phyloP scores from a whole-genome alignment of 2,888 invertebrate genomes.

The Neelides folsomi region DNA sequence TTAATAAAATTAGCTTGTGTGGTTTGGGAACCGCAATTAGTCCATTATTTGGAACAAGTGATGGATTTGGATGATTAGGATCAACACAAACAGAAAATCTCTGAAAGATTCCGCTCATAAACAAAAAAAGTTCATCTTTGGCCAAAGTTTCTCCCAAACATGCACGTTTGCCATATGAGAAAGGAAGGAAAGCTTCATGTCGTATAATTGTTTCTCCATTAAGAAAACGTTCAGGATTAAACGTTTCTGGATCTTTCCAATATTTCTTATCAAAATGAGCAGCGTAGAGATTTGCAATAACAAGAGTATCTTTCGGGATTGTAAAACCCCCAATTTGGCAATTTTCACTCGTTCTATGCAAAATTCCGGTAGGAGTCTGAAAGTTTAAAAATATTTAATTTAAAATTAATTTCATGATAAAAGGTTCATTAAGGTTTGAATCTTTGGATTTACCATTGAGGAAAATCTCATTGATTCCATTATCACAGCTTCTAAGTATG shows the following conservation, averaged over 20 bases:
- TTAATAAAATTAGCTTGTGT: not conserved
- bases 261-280: not conserved
- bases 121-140: conserved; percentile 7
- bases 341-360: no score
- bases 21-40: not conserved
- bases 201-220: not conserved
- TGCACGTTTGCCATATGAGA: conserved; percentile 1
- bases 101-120: conserved; percentile 5
- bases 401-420: no score
- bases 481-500: conserved; percentile 2
- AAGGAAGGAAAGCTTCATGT: conserved; percentile 7
- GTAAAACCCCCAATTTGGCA: no score
- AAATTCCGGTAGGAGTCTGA: no score
- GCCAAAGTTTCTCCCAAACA: conserved; percentile 7
- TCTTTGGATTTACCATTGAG: not conserved
- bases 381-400: no score
- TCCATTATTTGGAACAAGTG: not conserved
- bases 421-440: no score
- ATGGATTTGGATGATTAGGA: conserved; percentile 1
- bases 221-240: conserved; percentile 6
- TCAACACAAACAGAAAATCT: not conserved
- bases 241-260: not conserved
- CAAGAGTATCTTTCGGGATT: no score
- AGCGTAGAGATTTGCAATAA: no score
- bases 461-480: conserved; percentile 2